Evolutionary conservation across 2,888 invertebrate species (phyloP), one percentile per base, ranked within the genome.

Genomic region (Pseudococcus viburni): DNA sequence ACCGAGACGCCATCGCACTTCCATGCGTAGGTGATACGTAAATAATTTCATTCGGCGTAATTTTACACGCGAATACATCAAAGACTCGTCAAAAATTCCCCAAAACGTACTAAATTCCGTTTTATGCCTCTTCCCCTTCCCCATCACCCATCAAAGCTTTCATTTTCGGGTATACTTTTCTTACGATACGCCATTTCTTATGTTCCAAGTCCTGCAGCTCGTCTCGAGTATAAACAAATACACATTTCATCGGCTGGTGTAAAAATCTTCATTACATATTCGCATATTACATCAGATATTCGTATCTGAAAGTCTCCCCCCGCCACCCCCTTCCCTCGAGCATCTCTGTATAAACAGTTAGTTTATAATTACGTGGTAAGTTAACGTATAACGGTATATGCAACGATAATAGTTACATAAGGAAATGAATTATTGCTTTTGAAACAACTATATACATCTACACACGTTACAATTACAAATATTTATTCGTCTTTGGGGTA

Each of bases 331-430:
- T 17, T 6, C 6, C 8, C 22, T 22, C 22, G 11, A 3, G 3
- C 26, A 33, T 33, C 26, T 33, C 12, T 64, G 7, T 64, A 22
- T 64, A 64, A 64, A 64, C 64, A 22, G 64, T 64, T 64, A 64
- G 64, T 64, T 64, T 64, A 64, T 64, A 64, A 64, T 64, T 64
- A 64, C 64, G 64, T 64, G 64, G 64, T 64, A 64, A 64, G 64
- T 64, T 64, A 64, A 8, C 22, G 64, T 51, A n/a, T n/a, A 33
- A 3, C 26, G 1, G 26, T 1, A 51, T 51, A 51, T 64, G 64
- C 64, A 64, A 64, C 64, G 64, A 64, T 64, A 64, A 64, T 64
- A 64, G 64, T 64, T 64, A 64, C 64, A 64, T 64, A 64, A 64
- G 64, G 19, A 64, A 22, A 64, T 64, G 64, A 64, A 64, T 64